These are phyloP conservation scores for Ophraella communa DNA, from an alignment of 2,888 invertebrate species.

Conservation along the genomic window DNA sequence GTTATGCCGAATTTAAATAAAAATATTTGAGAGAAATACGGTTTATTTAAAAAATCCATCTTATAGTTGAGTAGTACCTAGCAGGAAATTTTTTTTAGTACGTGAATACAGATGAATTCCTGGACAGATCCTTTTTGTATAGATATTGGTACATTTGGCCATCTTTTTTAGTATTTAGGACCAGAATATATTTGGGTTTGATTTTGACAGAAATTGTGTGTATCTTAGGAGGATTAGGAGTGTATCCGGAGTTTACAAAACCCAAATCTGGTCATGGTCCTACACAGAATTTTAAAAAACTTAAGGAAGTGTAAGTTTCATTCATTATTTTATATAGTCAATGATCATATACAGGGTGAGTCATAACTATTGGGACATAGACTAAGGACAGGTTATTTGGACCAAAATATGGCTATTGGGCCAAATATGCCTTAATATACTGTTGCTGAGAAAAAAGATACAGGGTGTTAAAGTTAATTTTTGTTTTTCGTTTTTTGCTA, in stretches of 20 bases:
- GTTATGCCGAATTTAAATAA: too few relatives aligned
- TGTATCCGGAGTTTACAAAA: slow-evolving; percentile 79
- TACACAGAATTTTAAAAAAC: slow-evolving; percentile 69
- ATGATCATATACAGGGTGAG: too few relatives aligned
- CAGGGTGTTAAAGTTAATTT: too few relatives aligned
- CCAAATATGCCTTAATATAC: too few relatives aligned
- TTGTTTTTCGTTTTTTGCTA: too few relatives aligned
- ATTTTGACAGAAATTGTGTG: slow-evolving; percentile 92
- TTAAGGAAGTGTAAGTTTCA: slow-evolving; percentile 55
- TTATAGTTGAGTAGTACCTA: not conserved
- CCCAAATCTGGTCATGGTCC: slow-evolving; percentile 88
- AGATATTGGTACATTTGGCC: slow-evolving; percentile 86
- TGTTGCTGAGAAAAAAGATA: too few relatives aligned
- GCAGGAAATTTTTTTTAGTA: slow-evolving; percentile 67
- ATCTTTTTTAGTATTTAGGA: slow-evolving; percentile 85
- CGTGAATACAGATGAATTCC: slow-evolving; percentile 78
- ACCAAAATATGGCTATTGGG: too few relatives aligned
- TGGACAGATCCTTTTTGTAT: slow-evolving; percentile 67
- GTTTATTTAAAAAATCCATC: too few relatives aligned
- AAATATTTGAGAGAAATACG: too few relatives aligned
- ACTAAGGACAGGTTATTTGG: too few relatives aligned
- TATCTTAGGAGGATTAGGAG: slow-evolving; percentile 88
- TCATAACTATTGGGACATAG: too few relatives aligned
- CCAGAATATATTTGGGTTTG: slow-evolving; percentile 90
- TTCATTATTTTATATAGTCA: too few relatives aligned